Evolutionary conservation across 2,888 invertebrate genomes (phyloP), one percentile per base, ranked within the genome.

Genomic region (Drosophila macrothrix): DNA sequence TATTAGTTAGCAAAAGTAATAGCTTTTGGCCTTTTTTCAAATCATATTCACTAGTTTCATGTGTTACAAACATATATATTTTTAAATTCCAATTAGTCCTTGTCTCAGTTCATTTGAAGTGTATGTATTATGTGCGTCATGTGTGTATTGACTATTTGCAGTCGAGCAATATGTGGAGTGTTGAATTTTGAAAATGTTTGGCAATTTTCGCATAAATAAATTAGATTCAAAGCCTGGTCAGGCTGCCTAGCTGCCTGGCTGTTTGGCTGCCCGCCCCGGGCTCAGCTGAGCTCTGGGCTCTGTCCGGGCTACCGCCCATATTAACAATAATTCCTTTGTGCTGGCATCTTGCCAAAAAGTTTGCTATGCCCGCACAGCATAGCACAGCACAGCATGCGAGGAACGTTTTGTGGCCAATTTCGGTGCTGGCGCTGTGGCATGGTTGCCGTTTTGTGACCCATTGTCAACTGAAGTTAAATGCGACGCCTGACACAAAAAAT

Each of bases 341-440:
- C 70, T 74, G 86, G 84, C 84, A 80, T 80, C 80, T 80, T 69
- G 88, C 88, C 88, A 85, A 88, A 82, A 80, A 73, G 62, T 87
- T 84, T 66, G 52, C 37, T 54, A 50, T 59, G 60, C 46, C 73
- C 73, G 73, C 88, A 56, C 37, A 37, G 29, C 37, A 84, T 0
- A 9, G 31, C 31, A 55, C 22, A 54, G 29, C 58, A 82, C 86
- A 86, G 85, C 88, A 76, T 88, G 85, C 82, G 82, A 75, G 78
- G 82, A 86, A 74, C 88, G 80, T 86, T 85, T 88, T 85, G 85
- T 88, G 88, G 85, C 88, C 85, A 85, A 85, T 87, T 88, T 85
- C 22, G 75, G 60, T 63, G 66, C 56, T 67, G 66, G 60, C 46
- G 52, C 39, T 66, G 54, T 76, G 67, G 72, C 55, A 71, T 65